Evolutionary conservation across 2,888 invertebrate species (phyloP).

Genomic region (Trichopoda pennipes): DNA sequence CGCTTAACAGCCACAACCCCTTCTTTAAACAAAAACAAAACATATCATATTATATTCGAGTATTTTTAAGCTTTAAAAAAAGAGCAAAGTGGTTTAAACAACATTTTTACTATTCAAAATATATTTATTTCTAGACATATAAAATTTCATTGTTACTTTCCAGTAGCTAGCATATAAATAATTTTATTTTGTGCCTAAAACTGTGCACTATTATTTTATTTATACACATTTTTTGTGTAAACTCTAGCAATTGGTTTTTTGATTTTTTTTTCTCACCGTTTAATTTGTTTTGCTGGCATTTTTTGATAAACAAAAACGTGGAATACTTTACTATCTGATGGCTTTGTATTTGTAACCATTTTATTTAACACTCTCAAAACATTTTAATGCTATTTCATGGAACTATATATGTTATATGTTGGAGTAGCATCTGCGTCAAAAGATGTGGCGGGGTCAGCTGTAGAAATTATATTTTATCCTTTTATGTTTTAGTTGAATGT

Average conservation of each 20-base stretch:
- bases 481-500: constrained; percentile 32
- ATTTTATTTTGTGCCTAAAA: constrained; percentile 35
- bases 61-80: neutral
- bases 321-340: constrained; percentile 39
- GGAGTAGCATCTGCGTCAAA: neutral
- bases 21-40: neutral
- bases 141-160: constrained; percentile 28
- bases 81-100: neutral
- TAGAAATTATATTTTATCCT: neutral
- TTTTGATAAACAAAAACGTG: constrained; percentile 9
- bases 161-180: constrained; percentile 3
- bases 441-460: neutral
- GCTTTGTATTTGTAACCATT: constrained; percentile 55
- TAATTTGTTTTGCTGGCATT: neutral
- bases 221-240: constrained; percentile 1
- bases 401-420: neutral
- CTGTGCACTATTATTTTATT: constrained; percentile 46
- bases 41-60: neutral
- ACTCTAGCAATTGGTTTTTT: neutral
- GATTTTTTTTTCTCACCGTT: neutral
- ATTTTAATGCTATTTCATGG: constrained; percentile 40
- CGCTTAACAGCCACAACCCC: neutral
- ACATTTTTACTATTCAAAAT: constrained; percentile 21
- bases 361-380: constrained; percentile 59
- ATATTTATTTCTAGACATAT: constrained; percentile 11